These are phyloP conservation scores for Chrysomallon squamiferum DNA, from an alignment of 1,140 invertebrate species.

Conservation along the genomic window DNA sequence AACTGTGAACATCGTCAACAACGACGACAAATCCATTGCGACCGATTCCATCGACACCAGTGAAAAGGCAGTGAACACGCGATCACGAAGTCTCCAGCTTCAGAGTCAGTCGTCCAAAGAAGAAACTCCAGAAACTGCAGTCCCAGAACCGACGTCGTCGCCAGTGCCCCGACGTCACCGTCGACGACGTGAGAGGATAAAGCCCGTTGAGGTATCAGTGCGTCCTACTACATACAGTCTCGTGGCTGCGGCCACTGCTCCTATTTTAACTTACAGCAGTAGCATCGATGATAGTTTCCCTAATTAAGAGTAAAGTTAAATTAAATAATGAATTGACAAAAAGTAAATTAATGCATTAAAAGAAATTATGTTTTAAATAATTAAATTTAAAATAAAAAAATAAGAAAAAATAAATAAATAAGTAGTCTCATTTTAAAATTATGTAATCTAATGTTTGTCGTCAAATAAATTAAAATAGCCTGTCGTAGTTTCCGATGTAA, in stretches of 20 bases:
- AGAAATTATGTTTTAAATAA: too few species aligned
- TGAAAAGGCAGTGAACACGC: conserved; percentile 58
- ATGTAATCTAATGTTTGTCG: too few species aligned
- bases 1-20: conserved; percentile 11
- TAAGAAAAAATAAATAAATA: too few species aligned
- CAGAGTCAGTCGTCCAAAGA: conserved; percentile 15
- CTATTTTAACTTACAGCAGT: conserved; percentile 50
- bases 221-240: conserved; percentile 35
- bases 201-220: conserved; percentile 42
- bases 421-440: too few species aligned
- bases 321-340: too few species aligned
- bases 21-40: conserved; percentile 39
- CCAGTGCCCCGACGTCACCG: conserved; percentile 33
- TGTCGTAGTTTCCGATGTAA: too few species aligned
- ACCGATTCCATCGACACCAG: conserved; percentile 48
- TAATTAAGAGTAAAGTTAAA: too few species aligned
- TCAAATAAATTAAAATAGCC: too few species aligned
- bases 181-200: conserved; percentile 37
- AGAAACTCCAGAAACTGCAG: conserved; percentile 8
- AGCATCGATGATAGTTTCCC: conserved; percentile 51
- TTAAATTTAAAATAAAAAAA: too few species aligned
- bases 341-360: too few species aligned
- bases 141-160: conserved; percentile 22
- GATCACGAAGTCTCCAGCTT: conserved; percentile 41
- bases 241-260: conserved; percentile 16